These are phyloP conservation scores for Hydrozoanthus tunicans DNA, from an alignment of 64 coral and sea anemone species.

Conservation along the genomic window DNA sequence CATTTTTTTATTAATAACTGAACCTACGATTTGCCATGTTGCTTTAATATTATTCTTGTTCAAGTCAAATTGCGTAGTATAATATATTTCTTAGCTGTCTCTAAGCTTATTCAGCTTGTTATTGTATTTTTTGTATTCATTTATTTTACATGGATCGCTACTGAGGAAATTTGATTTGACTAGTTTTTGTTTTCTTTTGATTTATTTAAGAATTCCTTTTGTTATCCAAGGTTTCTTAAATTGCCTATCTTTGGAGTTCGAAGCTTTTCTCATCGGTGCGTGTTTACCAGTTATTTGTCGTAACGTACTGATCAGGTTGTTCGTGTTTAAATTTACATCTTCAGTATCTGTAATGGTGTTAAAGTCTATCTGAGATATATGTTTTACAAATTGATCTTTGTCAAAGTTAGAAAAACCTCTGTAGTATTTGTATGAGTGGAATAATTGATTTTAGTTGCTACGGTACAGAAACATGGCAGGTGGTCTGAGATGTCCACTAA, in stretches of 20 bases:
- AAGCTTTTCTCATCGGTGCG: not conserved
- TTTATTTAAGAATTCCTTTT: not conserved
- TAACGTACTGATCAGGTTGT: not conserved
- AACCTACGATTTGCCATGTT: not conserved
- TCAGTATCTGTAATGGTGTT: not conserved
- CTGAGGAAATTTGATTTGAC: not conserved
- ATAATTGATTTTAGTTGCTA: not conserved
- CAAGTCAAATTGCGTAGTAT: not conserved
- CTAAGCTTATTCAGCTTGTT: not conserved
- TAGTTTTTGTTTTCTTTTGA: not conserved
- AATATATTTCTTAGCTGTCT: not conserved
- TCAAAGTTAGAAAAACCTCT: conserved; percentile 1
- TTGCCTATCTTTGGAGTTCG: not conserved
- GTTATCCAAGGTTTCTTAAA: not conserved
- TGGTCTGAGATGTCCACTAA: not conserved
- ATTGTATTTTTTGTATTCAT: not conserved
- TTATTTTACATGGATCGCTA: not conserved
- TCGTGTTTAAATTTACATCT: not conserved
- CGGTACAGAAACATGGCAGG: not conserved
- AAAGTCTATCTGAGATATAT: not conserved
- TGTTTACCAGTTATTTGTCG: not conserved
- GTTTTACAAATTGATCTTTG: not conserved
- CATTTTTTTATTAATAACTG: not conserved
- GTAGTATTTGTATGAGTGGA: not conserved
- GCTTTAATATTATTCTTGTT: not conserved